Base-by-base conservation (phyloP, 2,888 invertebrate species). In the Ptycholaimellus sp. region DNA sequence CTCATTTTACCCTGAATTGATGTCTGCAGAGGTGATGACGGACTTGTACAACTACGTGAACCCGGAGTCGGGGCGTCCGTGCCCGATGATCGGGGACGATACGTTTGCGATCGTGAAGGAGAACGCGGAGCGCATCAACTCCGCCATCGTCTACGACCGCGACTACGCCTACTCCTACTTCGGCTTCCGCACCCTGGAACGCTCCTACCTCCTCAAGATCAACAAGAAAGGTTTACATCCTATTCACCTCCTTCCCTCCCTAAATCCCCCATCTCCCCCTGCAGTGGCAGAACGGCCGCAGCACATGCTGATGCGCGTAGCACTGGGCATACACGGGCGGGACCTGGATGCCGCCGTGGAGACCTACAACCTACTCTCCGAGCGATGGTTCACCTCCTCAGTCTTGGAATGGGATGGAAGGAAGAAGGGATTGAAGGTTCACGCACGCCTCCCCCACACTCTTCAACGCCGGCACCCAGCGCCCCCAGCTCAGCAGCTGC, bases 391-490 rank as follows among this genome's bases (percentile, higher is more conserved):
- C 57, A 96, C 87, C n/a, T n/a, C n/a, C n/a, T n/a, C n/a, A n/a
- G n/a, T n/a, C n/a, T n/a, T n/a, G n/a, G n/a, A n/a, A n/a, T n/a
- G n/a, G n/a, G n/a, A n/a, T n/a, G n/a, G n/a, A n/a, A n/a, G n/a
- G n/a, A n/a, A n/a, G n/a, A n/a, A n/a, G n/a, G n/a, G 83, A 87
- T 57, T 63, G 76, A 49, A 90, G 78, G 67, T 96, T 96, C 57
- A 96, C 87, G 0, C 93, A 96, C 63, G 93, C 90, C 3, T 85
- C 87, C 21, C 90, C 96, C 1, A 96, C 96, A 1, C 68, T 96
- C 23, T 96, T 90, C 60, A 77, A 87, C 45, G 81, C 93, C 29
- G 90, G 79, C 20, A 90, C 93, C 2, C 72, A 71, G 16, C 68
- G 72, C 23, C 85, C 90, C 13, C 90, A 93, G 58, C 65, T 96